Evolutionary conservation across 2,797 vertebrate genomes (phyloP), one percentile per base, ranked within the genome.

Genomic region (Trachurus trachurus): DNA sequence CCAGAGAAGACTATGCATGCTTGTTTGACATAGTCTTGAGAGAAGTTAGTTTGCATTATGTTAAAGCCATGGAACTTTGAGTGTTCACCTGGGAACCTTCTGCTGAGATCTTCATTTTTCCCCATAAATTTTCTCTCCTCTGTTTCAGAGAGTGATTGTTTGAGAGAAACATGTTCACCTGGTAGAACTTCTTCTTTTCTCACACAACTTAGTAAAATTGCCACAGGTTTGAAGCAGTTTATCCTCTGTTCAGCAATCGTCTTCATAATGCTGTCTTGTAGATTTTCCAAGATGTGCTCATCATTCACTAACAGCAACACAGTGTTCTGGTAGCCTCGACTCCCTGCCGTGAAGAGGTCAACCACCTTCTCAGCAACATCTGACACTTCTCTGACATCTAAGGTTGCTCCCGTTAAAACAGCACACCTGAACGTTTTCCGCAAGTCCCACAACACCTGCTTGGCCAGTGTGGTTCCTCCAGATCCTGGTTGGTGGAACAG

Each of bases 401-500:
- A 15, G 9, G 34, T 40, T 11, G 74, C 50, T 0, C 19, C 60
- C 16, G 34, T 83, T 54, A 91, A 45, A 47, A 83, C 66, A 3
- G 84, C 88, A 44, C 88, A 68, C 22, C 74, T 83, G 12, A 86
- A 78, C 8, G 4, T 76, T 74, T 78, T 81, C n/a, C 68, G 63
- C 7, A 89, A 70, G n/a, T 87, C 78, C 89, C 91, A 92, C 45
- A 92, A 0, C 26, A 91, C 78, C 50, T 92, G 83, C 86, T 84
- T 89, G 66, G 83, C 88, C 66, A 91, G 10, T 6, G 91, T 92
- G 31, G 87, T 87, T 2, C 88, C 89, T 0, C 89, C 88, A 56
- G 88, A 16, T 44, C 91, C 86, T 57, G 75, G 70, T 19, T 89
- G 60, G 53, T 92, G 88, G 40, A 57, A 0, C 13, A 84, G 56